phyloP scores from a whole-genome alignment of 2,888 invertebrate species.

The Trichopria drosophilae region DNA sequence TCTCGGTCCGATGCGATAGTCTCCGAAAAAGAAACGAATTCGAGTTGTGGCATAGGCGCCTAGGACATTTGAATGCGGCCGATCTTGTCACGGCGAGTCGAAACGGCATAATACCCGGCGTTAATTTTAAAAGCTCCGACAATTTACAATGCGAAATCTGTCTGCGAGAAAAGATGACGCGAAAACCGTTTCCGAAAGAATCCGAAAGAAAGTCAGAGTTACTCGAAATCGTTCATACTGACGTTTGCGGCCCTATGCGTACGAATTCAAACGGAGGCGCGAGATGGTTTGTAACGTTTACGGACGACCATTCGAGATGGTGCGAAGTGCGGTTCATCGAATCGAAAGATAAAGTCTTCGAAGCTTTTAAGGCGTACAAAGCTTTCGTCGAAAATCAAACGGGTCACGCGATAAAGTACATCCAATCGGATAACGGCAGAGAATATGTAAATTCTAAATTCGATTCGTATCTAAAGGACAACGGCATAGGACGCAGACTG shows the following conservation, averaged over 20 bases:
- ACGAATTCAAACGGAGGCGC: conserved; percentile 13
- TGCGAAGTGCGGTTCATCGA: conserved; percentile 23
- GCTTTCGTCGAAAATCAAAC: conserved; percentile 22
- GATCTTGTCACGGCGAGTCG: no score
- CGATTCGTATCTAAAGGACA: conserved; percentile 12
- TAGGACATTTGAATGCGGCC: no score
- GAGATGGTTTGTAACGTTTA: conserved; percentile 33
- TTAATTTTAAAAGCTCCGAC: no score
- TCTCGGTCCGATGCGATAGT: conserved; percentile 4
- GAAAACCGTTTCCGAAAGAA: conserved; percentile 3
- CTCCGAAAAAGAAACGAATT: conserved; percentile 4
- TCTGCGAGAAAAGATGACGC: conserved; percentile 6
- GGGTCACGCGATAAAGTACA: no score
- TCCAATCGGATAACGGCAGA: conserved; percentile 28
- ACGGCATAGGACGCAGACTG: conserved; percentile 34
- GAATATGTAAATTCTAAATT: conserved; percentile 17
- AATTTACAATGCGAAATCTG: conserved; percentile 17
- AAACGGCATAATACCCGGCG: no score
- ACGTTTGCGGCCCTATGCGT: conserved; percentile 9
- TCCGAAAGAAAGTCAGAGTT: not conserved
- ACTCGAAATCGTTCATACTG: conserved; percentile 7
- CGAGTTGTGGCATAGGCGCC: no score
- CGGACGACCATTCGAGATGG: conserved; percentile 32
- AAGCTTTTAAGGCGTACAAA: conserved; percentile 24
- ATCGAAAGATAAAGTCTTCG: conserved; percentile 18